A percentile compares a stretch with the other conserved stretches of the same genome.
phyloP scores from a whole-genome alignment of 2,888 invertebrate species.

The Myopa testacea region DNA sequence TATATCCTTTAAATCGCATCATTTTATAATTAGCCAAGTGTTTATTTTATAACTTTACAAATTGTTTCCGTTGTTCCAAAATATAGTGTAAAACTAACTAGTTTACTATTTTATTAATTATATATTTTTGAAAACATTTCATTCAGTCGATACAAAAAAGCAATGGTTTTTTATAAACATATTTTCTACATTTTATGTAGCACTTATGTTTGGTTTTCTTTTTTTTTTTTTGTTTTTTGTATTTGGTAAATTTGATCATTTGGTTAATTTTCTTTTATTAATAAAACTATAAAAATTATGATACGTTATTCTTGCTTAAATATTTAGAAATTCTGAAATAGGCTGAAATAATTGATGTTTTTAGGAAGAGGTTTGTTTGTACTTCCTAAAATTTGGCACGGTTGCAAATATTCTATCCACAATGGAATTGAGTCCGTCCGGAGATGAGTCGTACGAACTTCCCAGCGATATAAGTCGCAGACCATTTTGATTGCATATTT shows the following conservation, averaged over 20 bases:
- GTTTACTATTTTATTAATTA: constrained; percentile 13
- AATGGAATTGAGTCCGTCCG: constrained; percentile 61
- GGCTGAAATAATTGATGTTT: background rate
- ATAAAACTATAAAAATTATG: constrained; percentile 27
- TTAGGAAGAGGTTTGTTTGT: background rate
- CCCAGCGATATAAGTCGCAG: constrained; percentile 69
- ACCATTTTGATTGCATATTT: constrained; percentile 69
- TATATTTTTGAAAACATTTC: constrained; percentile 26
- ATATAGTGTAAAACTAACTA: constrained; percentile 16
- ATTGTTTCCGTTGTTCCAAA: constrained; percentile 30
- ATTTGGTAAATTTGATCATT: constrained; percentile 39
- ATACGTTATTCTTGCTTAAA: constrained; percentile 31
- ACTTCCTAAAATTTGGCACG: constrained; percentile 58
- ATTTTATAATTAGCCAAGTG: background rate
- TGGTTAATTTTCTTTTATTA: constrained; percentile 31
- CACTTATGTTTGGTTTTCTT: constrained; percentile 10
- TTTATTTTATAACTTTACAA: constrained; percentile 34
- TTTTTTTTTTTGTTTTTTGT: constrained; percentile 26
- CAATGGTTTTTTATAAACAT: constrained; percentile 12
- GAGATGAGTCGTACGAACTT: constrained; percentile 67
- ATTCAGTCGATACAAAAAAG: constrained; percentile 32
- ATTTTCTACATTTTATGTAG: constrained; percentile 28
- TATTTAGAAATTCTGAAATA: constrained; percentile 13
- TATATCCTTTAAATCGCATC: background rate
- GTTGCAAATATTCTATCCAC: constrained; percentile 62